Conservation (phyloP, 2,888 invertebrate species). For the Patella ulyssiponensis region DNA sequence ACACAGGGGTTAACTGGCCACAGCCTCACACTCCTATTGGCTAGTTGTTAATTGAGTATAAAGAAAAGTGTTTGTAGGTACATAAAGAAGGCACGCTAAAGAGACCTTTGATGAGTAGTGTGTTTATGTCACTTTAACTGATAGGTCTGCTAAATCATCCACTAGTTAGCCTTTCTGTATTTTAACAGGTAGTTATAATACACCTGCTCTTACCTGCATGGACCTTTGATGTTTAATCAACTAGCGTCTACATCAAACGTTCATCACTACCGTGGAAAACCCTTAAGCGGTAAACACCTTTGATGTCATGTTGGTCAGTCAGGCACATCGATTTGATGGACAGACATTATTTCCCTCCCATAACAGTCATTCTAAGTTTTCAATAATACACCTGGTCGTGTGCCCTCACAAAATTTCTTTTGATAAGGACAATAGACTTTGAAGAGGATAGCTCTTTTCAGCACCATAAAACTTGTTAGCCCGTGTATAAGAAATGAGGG, state of each 20-base stretch:
- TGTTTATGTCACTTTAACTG: conserved; percentile 5
- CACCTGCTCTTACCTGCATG: conserved; percentile 8
- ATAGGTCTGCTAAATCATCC: not conserved
- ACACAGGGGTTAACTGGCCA: conserved; percentile 5
- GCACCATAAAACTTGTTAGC: not conserved
- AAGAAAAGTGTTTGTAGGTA: conserved; percentile 1
- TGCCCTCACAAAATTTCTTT: not conserved
- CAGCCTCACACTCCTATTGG: conserved; percentile 1
- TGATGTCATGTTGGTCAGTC: not conserved
- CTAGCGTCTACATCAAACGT: not conserved
- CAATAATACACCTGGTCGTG: not conserved
- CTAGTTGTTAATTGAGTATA: not conserved
- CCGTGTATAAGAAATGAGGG: not conserved
- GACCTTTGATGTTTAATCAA: conserved; percentile 9
- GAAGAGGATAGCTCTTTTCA: not conserved
- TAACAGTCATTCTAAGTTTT: not conserved
- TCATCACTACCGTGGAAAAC: not conserved
- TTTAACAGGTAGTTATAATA: not conserved
- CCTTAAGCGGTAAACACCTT: not conserved
- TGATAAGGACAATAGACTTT: conserved; percentile 7
- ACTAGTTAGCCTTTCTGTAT: not conserved
- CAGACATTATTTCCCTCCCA: not conserved
- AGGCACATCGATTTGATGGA: not conserved
- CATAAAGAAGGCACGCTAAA: not conserved
- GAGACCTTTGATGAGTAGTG: not conserved